These are phyloP conservation scores for Drosophila niveifrons DNA, from an alignment of 2,888 invertebrate genomes.

Conservation along the genomic window DNA sequence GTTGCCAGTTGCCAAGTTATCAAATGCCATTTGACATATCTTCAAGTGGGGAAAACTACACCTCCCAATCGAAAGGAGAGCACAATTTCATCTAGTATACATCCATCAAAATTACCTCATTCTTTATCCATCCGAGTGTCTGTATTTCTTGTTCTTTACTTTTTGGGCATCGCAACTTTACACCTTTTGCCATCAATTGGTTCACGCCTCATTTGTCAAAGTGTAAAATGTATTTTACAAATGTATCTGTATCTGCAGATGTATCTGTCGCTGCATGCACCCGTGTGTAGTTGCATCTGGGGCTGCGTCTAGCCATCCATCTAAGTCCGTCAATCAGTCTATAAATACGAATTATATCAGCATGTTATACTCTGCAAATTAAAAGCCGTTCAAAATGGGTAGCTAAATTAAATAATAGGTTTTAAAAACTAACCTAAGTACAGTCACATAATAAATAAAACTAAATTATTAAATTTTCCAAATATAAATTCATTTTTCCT, in stretches of 20 bases:
- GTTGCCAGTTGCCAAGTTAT: conserved; percentile 37
- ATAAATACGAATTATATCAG: conserved; percentile 5
- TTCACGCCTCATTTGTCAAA: conserved; percentile 66
- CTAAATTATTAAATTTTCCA: too few species aligned
- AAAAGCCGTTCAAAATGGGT: neutral
- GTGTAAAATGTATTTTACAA: conserved; percentile 27
- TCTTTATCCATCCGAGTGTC: conserved; percentile 7
- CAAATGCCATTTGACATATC: conserved; percentile 72
- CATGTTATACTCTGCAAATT: neutral
- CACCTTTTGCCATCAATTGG: conserved; percentile 57
- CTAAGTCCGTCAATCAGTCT: conserved; percentile 20
- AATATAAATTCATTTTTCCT: too few species aligned
- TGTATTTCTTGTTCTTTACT: neutral
- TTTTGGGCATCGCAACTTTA: conserved; percentile 40
- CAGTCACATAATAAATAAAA: too few species aligned
- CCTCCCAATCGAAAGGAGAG: neutral
- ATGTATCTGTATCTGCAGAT: conserved; percentile 27
- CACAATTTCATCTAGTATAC: conserved; percentile 29
- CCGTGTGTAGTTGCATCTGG: neutral
- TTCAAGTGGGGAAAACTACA: conserved; percentile 40
- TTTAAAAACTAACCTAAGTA: too few species aligned
- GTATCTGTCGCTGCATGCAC: neutral
- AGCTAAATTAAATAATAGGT: too few species aligned
- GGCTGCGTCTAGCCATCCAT: conserved; percentile 14
- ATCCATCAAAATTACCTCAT: conserved; percentile 65